Base-by-base conservation (phyloP, 1,140 invertebrate genomes). In the Oreohelix idahoensis region DNA sequence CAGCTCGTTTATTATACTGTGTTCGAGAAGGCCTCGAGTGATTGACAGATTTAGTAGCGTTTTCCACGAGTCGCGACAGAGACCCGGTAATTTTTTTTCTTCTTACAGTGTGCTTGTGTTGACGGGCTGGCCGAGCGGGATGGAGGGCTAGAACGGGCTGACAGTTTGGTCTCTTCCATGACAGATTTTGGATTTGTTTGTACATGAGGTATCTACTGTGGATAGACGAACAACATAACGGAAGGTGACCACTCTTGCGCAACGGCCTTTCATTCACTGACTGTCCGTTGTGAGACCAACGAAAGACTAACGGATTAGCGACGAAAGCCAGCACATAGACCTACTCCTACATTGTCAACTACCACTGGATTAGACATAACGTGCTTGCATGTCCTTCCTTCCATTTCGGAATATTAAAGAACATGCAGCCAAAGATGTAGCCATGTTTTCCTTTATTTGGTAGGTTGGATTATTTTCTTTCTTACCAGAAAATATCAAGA, bases 41-140 rank as follows among this genome's bases (percentile, higher is more conserved):
- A 91, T 91, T 91, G 90, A 91, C 90, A 91, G 89, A 85, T 90
- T 88, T 88, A 88, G 88, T 85, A 88, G 87, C 81, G 86, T 81
- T 84, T 88, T 88, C 90, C 87, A 87, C 87, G 89, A 90, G 87
- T 87, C 82, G 81, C 90, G 89, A 91, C 89, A 91, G 86, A 70
- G n/a, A n/a, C n/a, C n/a, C n/a, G n/a, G n/a, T n/a, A n/a, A n/a
- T n/a, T n/a, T n/a, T n/a, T n/a, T n/a, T n/a, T 75, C 87, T 87
- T 88, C 84, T 90, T 88, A 89, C 87, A 90, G 87, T 88, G 83
- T 88, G 87, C 76, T 87, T 84, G 89, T 91, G 89, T 89, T 91
- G 90, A 90, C 88, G n/a, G 89, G 88, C 84, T 49, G 86, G 83
- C 76, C 74, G 70, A 49, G 79, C 74, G 79, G 79, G 75, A 71